These are phyloP conservation scores for Ligdia adustata DNA, from an alignment of 2,888 invertebrate species.

Conservation along the genomic window DNA sequence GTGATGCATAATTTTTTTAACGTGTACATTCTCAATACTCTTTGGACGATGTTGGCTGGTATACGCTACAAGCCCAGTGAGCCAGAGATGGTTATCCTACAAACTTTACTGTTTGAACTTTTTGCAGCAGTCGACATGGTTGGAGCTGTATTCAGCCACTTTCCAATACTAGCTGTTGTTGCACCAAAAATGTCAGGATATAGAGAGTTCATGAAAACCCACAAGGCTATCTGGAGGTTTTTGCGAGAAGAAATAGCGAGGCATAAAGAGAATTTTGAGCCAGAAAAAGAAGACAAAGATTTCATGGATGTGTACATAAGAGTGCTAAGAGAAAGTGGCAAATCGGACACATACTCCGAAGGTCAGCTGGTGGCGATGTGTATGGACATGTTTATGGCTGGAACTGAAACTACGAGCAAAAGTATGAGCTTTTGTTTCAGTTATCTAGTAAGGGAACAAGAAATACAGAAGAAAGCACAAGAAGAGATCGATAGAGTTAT, in stretches of 20 bases:
- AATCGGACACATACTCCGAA: constrained; percentile 85
- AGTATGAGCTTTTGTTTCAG: constrained; percentile 90
- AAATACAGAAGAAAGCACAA: constrained; percentile 89
- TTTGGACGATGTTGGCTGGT: constrained; percentile 94
- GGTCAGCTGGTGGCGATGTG: constrained; percentile 91
- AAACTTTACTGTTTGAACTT: constrained; percentile 87
- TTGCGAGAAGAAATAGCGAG: constrained; percentile 87
- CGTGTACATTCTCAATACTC: constrained; percentile 90
- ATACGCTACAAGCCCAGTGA: constrained; percentile 88
- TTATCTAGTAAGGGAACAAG: constrained; percentile 88
- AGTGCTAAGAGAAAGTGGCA: constrained; percentile 85
- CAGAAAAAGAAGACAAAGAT: constrained; percentile 86
- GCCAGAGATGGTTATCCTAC: constrained; percentile 86
- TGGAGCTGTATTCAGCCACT: constrained; percentile 91
- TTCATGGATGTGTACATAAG: constrained; percentile 93
- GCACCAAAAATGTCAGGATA: constrained; percentile 92
- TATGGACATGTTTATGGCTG: constrained; percentile 94
- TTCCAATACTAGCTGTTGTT: constrained; percentile 87
- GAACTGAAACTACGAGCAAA: constrained; percentile 93
- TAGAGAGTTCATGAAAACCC: constrained; percentile 87
- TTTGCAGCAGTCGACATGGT: constrained; percentile 92
- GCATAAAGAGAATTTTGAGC: constrained; percentile 86
- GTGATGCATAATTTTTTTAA: constrained; percentile 90
- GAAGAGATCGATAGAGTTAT: constrained; percentile 90
- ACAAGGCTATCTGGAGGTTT: constrained; percentile 89